Percentiles rank a stretch among this genome's conserved stretches.
Evolutionary conservation across 2,888 invertebrate species (phyloP).

Genomic region (Phalera bucephala): DNA sequence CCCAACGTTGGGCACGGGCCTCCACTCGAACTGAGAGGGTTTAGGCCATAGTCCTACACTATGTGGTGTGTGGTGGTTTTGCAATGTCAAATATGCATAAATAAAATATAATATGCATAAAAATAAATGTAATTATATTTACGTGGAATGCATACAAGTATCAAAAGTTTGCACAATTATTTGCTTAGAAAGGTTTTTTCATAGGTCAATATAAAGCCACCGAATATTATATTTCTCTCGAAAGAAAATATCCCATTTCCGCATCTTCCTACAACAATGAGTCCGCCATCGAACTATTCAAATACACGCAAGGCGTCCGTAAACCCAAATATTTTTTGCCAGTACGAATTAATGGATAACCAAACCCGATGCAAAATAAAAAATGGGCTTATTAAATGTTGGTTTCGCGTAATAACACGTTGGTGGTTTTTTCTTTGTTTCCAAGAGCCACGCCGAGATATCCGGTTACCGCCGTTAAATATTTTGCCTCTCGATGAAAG

Average conservation of each 20-base stretch:
- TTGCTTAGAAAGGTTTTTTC: slow-evolving; percentile 64
- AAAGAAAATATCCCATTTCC: slow-evolving; percentile 84
- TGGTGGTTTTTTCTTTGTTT: slow-evolving; percentile 81
- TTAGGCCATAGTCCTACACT: no score
- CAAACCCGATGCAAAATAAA: slow-evolving; percentile 77
- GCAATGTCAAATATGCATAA: no score
- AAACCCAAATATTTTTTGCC: slow-evolving; percentile 71
- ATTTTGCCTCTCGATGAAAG: slow-evolving; percentile 80
- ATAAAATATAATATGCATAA: no score
- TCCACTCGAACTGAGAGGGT: no score
- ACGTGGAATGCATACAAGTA: slow-evolving; percentile 17
- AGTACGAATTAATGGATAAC: slow-evolving; percentile 80
- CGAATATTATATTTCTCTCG: slow-evolving; percentile 80
- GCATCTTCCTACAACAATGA: slow-evolving; percentile 82
- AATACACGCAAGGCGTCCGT: slow-evolving; percentile 68
- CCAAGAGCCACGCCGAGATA: slow-evolving; percentile 73
- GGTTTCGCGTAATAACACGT: slow-evolving; percentile 82
- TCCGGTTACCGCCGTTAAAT: slow-evolving; percentile 82
- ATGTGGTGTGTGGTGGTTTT: no score
- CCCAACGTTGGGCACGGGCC: no score
- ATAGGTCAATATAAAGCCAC: slow-evolving; percentile 71
- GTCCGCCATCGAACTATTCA: slow-evolving; percentile 77
- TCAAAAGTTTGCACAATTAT: slow-evolving; percentile 51
- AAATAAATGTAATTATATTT: no score
- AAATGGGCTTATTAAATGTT: slow-evolving; percentile 81